These are phyloP conservation scores for Drosophila mojavensis DNA, from an alignment of 1,140 invertebrate genomes.

Conservation along the genomic window DNA sequence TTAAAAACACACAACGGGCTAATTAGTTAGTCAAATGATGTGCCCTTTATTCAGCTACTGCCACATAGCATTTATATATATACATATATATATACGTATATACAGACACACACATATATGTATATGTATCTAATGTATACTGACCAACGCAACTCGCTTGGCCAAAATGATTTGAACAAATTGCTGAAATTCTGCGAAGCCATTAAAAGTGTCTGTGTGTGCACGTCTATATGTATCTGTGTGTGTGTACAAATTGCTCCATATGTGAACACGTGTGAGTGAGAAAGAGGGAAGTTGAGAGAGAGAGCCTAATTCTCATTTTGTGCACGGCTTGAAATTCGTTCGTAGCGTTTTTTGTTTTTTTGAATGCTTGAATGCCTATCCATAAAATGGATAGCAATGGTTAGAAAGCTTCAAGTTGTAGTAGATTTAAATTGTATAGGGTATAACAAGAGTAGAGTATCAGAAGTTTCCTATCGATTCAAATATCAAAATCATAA, in stretches of 20 bases:
- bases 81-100: background rate
- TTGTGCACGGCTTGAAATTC: slow-evolving; percentile 4
- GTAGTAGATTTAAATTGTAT: background rate
- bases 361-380: background rate
- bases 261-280: background rate
- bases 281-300: background rate
- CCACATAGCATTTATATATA: too few relatives aligned
- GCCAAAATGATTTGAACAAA: background rate
- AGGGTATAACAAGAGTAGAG: too few relatives aligned
- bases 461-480: too few relatives aligned
- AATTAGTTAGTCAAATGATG: slow-evolving; percentile 11
- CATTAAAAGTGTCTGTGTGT: slow-evolving; percentile 7
- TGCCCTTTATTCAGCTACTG: background rate
- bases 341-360: background rate
- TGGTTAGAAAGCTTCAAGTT: background rate
- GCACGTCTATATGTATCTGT: background rate
- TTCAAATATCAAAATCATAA: too few relatives aligned
- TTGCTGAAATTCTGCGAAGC: slow-evolving; percentile 16
- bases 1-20: background rate
- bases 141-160: slow-evolving; percentile 22
- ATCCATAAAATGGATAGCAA: too few relatives aligned
- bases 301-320: slow-evolving; percentile 1
- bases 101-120: background rate
- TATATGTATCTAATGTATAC: background rate
- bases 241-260: background rate